Evolutionary conservation across 2,113 vertebrate genomes (phyloP).

Genomic region (Dendropsophus ebraccatus): DNA sequence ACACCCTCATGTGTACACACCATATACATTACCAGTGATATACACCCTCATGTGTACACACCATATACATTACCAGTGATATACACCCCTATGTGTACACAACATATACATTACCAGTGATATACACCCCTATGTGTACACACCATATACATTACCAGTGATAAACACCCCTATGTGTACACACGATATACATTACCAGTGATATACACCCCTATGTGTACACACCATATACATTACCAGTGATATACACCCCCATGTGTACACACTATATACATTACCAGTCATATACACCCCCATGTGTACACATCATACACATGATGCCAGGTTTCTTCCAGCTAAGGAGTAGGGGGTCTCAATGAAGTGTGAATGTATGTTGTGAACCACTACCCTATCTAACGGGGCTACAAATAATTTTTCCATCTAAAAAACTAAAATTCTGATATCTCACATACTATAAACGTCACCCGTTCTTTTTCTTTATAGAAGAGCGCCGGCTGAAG

Average conservation of each 20-base stretch:
- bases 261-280: too few relatives aligned
- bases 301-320: not conserved
- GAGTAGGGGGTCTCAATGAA: not conserved
- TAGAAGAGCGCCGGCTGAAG: conserved; percentile 64
- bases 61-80: not conserved
- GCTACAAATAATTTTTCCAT: not conserved
- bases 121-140: not conserved
- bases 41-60: too few relatives aligned
- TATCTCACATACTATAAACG: not conserved
- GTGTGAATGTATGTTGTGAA: too few relatives aligned
- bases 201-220: too few relatives aligned
- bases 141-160: too few relatives aligned
- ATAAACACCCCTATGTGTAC: not conserved
- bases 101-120: too few relatives aligned
- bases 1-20: not conserved
- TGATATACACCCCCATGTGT: too few relatives aligned
- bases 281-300: not conserved
- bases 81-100: not conserved
- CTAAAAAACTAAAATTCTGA: too few relatives aligned
- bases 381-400: too few relatives aligned
- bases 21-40: too few relatives aligned
- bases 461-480: not conserved
- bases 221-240: too few relatives aligned
- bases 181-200: not conserved
- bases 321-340: too few relatives aligned